Base-by-base conservation (phyloP, 2,888 invertebrate genomes). In the Tetragonula carbonaria region DNA sequence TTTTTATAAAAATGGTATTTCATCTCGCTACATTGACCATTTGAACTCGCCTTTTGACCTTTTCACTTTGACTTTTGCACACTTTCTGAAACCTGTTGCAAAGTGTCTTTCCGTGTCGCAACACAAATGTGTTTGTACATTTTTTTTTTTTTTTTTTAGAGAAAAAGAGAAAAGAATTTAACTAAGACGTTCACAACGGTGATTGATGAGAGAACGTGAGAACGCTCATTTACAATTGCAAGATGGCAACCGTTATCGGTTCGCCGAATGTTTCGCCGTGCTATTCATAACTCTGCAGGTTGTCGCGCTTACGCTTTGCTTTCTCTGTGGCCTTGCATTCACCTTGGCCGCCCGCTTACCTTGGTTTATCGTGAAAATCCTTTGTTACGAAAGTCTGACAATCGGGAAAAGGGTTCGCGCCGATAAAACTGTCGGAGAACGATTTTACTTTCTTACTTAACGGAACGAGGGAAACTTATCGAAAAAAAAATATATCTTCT, bases 271-370 rank as follows among this genome's bases (percentile, higher is more conserved):
- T 68, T 13, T 21, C 21, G 50, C 18, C 16, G 53, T 62, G 53
- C 57, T 73, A 77, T 74, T 73, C 50, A 59, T 86, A 57, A 65
- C 62, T 76, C 62, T 67, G 68, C 67, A 76, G 66, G 28, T 79
- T 74, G 75, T 77, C 80, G 76, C 84, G 68, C 71, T 73, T 72
- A 59, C 67, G 65, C 67, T 74, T 68, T 50, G 51, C 65, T 51
- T 67, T 67, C 50, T 59, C 62, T 8, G 38, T 67, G 63, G 67
- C 57, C 78, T 65, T 62, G 72, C 59, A 76, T 86, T 72, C 63
- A 76, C 67, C 76, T 55, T 66, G 51, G 92, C 94, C 95, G 91
- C 93, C 95, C 95, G 95, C 95, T 93, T 95, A 94, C 86, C 93
- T 93, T 90, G 91, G 91, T 90, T 92, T 92, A 91, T 93, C 92